Conservation (phyloP, 1,140 invertebrate species). For the Cryptotermes secundus region DNA sequence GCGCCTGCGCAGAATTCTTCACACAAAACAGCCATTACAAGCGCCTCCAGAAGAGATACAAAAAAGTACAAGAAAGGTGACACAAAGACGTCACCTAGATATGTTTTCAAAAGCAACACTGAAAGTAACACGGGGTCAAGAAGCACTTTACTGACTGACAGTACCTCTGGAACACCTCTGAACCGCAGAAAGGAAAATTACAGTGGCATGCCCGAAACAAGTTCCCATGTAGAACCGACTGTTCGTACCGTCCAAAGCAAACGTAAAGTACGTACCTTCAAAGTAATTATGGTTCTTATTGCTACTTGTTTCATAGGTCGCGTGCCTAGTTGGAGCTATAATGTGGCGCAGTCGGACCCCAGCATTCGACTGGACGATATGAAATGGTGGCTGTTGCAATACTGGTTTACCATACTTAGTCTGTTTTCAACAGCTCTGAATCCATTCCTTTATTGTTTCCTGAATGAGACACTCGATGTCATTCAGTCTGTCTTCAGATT, state of each 20-base stretch:
- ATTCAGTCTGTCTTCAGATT: background rate
- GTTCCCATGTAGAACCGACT: constrained; percentile 10
- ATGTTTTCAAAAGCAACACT: background rate
- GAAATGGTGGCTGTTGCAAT: constrained; percentile 49
- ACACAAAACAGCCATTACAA: background rate
- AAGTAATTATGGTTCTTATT: constrained; percentile 55
- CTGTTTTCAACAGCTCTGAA: constrained; percentile 54
- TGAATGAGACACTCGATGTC: constrained; percentile 42
- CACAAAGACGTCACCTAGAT: background rate
- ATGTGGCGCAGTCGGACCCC: background rate
- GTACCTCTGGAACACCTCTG: background rate
- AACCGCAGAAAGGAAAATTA: background rate
- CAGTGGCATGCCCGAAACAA: background rate
- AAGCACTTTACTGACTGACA: background rate
- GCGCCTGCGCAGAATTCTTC: constrained; percentile 4
- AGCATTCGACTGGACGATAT: background rate
- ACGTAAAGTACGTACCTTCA: constrained; percentile 54
- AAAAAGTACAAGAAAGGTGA: background rate
- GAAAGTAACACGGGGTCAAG: background rate
- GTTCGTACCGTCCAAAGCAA: constrained; percentile 42
- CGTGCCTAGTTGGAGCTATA: constrained; percentile 54
- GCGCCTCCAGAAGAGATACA: background rate
- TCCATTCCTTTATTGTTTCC: constrained; percentile 58
- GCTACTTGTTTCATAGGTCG: constrained; percentile 52
- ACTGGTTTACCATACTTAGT: constrained; percentile 50